Conservation (phyloP, 2,888 invertebrate species). For the Zootermopsis nevadensis region DNA sequence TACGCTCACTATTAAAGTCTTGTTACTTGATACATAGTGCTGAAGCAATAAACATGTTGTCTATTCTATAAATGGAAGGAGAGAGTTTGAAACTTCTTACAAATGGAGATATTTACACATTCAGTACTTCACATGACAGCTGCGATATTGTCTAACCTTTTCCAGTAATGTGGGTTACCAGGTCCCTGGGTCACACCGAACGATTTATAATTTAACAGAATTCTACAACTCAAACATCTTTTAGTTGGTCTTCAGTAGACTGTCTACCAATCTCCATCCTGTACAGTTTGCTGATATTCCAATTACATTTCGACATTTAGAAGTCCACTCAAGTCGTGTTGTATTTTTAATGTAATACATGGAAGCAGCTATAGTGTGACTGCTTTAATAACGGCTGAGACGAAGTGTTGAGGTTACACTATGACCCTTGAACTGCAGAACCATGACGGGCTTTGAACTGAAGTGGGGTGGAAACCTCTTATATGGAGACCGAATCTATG, state of each 20-base stretch:
- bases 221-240: neutral
- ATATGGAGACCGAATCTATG: neutral
- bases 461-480: neutral
- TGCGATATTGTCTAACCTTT: too few relatives aligned
- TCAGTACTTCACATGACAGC: too few relatives aligned
- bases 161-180: neutral
- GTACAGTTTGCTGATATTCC: neutral
- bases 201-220: neutral
- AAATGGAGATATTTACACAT: too few relatives aligned
- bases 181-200: neutral
- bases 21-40: too few relatives aligned
- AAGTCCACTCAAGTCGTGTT: neutral
- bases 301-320: conserved; percentile 9
- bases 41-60: too few relatives aligned
- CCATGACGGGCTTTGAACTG: neutral
- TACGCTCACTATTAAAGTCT: too few relatives aligned
- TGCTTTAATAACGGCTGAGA: conserved; percentile 3
- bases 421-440: conserved; percentile 25
- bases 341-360: neutral
- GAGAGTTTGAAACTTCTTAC: too few relatives aligned
- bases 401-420: neutral
- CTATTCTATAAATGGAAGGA: too few relatives aligned
- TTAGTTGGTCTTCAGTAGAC: neutral
- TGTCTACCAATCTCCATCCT: neutral
- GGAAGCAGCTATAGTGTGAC: neutral